phyloP scores from a whole-genome alignment of 1,140 invertebrate genomes.

The Drosophila equinoxialis region DNA sequence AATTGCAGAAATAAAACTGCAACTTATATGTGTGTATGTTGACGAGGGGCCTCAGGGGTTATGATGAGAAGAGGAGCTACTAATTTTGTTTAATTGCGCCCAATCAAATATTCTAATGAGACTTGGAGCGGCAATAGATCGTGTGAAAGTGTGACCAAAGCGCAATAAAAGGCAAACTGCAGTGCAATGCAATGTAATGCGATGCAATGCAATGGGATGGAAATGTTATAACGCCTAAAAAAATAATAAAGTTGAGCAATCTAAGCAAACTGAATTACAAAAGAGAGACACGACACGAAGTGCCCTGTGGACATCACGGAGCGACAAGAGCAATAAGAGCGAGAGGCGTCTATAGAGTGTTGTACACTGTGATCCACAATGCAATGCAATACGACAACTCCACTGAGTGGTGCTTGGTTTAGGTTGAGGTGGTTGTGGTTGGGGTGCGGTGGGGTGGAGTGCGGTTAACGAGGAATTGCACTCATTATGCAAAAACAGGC shows the following conservation, averaged over 20 bases:
- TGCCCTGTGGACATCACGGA: conserved; percentile 48
- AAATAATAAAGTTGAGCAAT: conserved; percentile 16
- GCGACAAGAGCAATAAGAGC: conserved; percentile 21
- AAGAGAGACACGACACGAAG: conserved; percentile 23
- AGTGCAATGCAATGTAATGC: neutral
- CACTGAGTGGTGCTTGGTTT: too few relatives aligned
- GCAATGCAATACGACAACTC: neutral
- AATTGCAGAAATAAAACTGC: conserved; percentile 56
- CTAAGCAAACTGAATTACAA: conserved; percentile 22
- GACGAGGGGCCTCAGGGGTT: neutral
- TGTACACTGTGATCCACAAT: conserved; percentile 6
- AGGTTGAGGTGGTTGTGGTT: too few relatives aligned
- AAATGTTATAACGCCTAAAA: conserved; percentile 25
- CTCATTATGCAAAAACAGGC: conserved; percentile 23
- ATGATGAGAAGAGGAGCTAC: conserved; percentile 10
- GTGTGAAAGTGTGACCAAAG: conserved; percentile 31
- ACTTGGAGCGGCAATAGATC: conserved; percentile 5
- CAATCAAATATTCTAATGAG: conserved; percentile 25
- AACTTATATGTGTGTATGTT: neutral
- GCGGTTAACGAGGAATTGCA: neutral
- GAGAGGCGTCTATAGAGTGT: neutral
- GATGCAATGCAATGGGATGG: neutral
- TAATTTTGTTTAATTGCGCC: conserved; percentile 43
- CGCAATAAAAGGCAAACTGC: conserved; percentile 15
- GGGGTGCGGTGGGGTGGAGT: neutral